A percentile compares a stretch with the other conserved stretches of the same genome.
phyloP scores from a whole-genome alignment of 2,888 invertebrate genomes.

The Oxycera nigricornis region DNA sequence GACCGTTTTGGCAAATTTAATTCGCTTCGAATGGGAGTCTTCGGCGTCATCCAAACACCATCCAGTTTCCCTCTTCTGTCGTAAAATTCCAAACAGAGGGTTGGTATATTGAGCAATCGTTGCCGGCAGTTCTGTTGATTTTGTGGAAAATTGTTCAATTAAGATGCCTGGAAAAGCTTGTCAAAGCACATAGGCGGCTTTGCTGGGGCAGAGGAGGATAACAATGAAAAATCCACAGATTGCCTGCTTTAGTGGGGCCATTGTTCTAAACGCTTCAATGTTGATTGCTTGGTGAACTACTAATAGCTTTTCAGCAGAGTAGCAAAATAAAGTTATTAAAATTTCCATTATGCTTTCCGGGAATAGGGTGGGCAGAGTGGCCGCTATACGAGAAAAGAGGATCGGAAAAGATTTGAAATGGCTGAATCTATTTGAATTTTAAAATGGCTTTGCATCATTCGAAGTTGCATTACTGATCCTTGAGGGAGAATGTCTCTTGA shows the following conservation, averaged over 20 bases:
- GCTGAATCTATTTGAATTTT: too few species aligned
- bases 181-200: constrained; percentile 31
- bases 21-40: background rate
- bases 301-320: constrained; percentile 24
- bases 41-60: background rate
- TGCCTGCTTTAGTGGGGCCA: constrained; percentile 34
- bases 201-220: constrained; percentile 3
- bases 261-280: constrained; percentile 41
- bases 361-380: too few species aligned
- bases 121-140: constrained; percentile 33
- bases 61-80: background rate
- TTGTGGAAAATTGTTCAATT: constrained; percentile 44
- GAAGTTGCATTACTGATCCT: too few species aligned
- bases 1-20: constrained; percentile 23
- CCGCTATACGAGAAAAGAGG: too few species aligned
- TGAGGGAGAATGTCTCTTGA: too few species aligned
- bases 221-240: constrained; percentile 36
- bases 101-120: constrained; percentile 29
- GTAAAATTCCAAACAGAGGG: background rate
- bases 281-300: constrained; percentile 28
- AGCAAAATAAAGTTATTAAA: constrained; percentile 29
- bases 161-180: constrained; percentile 42
- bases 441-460: too few species aligned
- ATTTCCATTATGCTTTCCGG: background rate
- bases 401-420: too few species aligned